Base-by-base conservation (phyloP, 1,140 invertebrate species). In the Sesamia nonagrioides region DNA sequence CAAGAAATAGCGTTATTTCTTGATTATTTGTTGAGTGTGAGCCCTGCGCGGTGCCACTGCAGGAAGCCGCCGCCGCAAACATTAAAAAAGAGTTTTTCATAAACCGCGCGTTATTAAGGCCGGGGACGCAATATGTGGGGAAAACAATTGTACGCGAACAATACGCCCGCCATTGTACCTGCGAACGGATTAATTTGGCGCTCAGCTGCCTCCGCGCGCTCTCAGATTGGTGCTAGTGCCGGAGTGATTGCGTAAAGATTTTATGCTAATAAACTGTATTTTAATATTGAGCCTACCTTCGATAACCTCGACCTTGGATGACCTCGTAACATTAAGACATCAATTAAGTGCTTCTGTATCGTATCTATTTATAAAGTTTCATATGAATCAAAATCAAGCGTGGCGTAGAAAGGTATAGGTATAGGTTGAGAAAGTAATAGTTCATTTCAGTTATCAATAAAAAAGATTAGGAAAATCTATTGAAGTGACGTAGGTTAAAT, bases 71-170 rank as follows among this genome's bases (percentile, higher is more conserved):
- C 54, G 58, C 42, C 21, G 58, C 58, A 58, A 61, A 75, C 73
- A 75, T 75, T 75, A 63, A 75, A 75, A 45, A 75, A 48, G 73
- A 75, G 73, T 75, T 63, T 75, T 63, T 75, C 56, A 75, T 63
- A 75, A 63, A 75, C 56, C 73, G 58, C 18, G 73, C 73, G 73
- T 75, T 75, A 75, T 75, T 75, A 75, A 61, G 73, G 73, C 73
- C 73, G 58, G 73, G 58, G 58, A 61, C 58, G 73, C 73, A 75
- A 63, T 63, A 63, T 75, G 73, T 75, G 73, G 73, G 56, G 73
- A 75, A 75, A 75, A 75, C 73, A 75, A 75, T 75, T 75, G 73
- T 61, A 45, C 42, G 73, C 42, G 58, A 61, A 75, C 73, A 75
- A 75, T 75, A 27, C 73, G 42, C 5, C 52, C 40, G 40, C 73